Percentiles rank a stretch among this genome's conserved stretches.
phyloP scores from a whole-genome alignment of 2,113 vertebrate species.

The Laticauda laticaudata region DNA sequence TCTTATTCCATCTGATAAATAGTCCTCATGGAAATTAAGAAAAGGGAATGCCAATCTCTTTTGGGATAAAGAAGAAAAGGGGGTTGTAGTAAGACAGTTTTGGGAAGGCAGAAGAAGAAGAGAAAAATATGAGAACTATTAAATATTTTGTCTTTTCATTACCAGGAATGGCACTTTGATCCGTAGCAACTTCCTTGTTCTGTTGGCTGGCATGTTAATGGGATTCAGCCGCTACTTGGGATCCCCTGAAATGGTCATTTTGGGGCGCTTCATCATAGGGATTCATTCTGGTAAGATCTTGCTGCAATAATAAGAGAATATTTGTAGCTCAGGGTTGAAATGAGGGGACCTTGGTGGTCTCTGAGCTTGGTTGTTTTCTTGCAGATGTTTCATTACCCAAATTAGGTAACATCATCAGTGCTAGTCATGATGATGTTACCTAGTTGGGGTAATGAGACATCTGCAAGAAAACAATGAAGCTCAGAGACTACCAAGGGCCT shows the following conservation, averaged over 20 bases:
- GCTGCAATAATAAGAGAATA: not conserved
- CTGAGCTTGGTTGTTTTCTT: not conserved
- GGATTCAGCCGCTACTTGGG: constrained; percentile 75
- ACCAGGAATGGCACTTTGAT: constrained; percentile 82
- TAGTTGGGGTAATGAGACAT: not conserved
- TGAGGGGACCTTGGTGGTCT: not conserved
- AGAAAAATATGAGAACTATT: not conserved
- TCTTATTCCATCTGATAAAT: not conserved
- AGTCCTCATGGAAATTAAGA: not conserved
- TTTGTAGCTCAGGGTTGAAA: not conserved
- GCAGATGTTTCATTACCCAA: not conserved
- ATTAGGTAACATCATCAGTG: not conserved
- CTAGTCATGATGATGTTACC: not conserved
- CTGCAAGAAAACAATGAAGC: not conserved
- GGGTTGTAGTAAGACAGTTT: not conserved
- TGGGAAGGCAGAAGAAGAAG: not conserved
- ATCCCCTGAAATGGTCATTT: constrained; percentile 81
- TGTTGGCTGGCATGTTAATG: constrained; percentile 77
- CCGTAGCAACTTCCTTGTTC: constrained; percentile 75
- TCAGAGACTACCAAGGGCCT: not conserved
- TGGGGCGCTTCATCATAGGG: constrained; percentile 81
- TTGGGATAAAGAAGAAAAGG: not conserved
- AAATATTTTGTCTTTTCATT: not conserved
- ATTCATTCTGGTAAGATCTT: constrained; percentile 82
- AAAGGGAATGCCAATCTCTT: not conserved